Percentiles rank a stretch among this genome's conserved stretches.
Conservation (phyloP, 2,888 invertebrate species). For the Drosophila anomalata region DNA sequence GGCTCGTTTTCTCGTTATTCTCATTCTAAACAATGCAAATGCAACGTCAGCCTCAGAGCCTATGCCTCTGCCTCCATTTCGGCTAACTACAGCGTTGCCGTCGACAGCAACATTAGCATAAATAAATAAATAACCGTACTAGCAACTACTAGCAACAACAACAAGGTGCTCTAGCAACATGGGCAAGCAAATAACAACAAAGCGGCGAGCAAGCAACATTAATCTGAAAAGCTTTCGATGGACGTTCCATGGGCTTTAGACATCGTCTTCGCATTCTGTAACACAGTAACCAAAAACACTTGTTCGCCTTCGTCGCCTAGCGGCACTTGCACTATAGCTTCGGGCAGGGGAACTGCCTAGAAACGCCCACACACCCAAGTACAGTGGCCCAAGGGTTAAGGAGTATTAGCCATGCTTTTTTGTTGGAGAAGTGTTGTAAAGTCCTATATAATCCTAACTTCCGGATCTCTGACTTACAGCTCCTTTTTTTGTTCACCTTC, state of each 20-base stretch:
- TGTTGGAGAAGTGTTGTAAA: no score
- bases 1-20: constrained; percentile 57
- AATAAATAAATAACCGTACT: constrained; percentile 76
- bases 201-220: constrained; percentile 49
- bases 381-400: constrained; percentile 42
- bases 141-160: constrained; percentile 47
- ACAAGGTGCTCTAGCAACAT: constrained; percentile 54
- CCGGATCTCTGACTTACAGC: no score
- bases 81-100: constrained; percentile 24
- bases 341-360: constrained; percentile 35
- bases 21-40: constrained; percentile 74
- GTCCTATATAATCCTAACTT: no score
- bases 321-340: constrained; percentile 54
- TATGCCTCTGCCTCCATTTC: constrained; percentile 5
- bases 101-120: constrained; percentile 69
- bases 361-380: constrained; percentile 35
- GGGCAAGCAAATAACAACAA: constrained; percentile 56
- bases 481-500: no score
- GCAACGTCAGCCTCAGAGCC: constrained; percentile 43
- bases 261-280: constrained; percentile 17
- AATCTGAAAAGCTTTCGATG: constrained; percentile 56
- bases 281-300: constrained; percentile 45
- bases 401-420: neutral
- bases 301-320: constrained; percentile 35
- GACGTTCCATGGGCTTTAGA: constrained; percentile 46